A percentile compares a stretch with the other conserved stretches of the same genome.
Evolutionary conservation across 2,797 vertebrate species (phyloP).

Genomic region (Muscicapa striata): DNA sequence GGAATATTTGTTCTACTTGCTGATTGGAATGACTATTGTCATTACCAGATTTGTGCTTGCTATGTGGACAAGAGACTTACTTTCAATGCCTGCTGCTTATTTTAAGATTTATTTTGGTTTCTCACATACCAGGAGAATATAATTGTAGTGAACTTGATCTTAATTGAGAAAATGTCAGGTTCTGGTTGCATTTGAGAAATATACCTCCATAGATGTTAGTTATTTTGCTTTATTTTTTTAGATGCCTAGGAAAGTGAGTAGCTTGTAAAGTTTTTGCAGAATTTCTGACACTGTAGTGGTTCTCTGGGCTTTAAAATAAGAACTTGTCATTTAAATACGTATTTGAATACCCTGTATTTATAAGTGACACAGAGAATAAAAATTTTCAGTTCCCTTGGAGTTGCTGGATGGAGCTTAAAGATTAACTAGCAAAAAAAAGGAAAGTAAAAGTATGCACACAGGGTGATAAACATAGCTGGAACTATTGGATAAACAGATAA

Average conservation of each 20-base stretch:
- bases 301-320: not conserved
- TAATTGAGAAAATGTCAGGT: not conserved
- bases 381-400: not conserved
- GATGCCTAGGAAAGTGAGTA: not conserved
- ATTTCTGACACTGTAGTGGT: not conserved
- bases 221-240: not conserved
- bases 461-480: not conserved
- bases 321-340: not conserved
- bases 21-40: not conserved
- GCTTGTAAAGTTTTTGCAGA: not conserved
- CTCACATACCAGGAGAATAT: not conserved
- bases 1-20: not conserved
- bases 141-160: not conserved
- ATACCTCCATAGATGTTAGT: not conserved
- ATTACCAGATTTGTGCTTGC: not conserved
- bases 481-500: not conserved
- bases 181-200: not conserved
- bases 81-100: not conserved
- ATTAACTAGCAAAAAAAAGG: not conserved
- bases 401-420: not conserved
- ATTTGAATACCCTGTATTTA: not conserved
- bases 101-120: not conserved
- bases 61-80: not conserved
- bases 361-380: not conserved
- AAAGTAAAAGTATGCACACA: not conserved